Base-by-base conservation (phyloP, 2,888 invertebrate species). In the Apantesis nais region DNA sequence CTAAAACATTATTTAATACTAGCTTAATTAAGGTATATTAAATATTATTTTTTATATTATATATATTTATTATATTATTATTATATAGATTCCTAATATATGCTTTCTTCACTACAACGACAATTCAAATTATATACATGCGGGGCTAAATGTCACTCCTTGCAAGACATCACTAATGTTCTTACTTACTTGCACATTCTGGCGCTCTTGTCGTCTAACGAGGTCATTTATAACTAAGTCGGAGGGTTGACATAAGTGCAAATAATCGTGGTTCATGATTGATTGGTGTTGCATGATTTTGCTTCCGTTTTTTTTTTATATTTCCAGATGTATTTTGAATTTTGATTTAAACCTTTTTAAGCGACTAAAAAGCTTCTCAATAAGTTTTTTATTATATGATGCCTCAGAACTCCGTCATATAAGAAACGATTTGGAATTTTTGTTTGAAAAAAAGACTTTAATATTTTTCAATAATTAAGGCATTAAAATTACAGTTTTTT, bases 181-280 rank as follows among this genome's bases (percentile, higher is more conserved):
- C 55, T 66, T 52, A 65, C 52, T 3, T 66, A 41, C 62, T 29
- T 68, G 61, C 29, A 48, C 60, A 58, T 58, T 58, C 58, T 29
- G 25, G 29, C 29, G 14, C 34, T 48, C 62, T 8, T 48, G 66
- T 39, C 48, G 4, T 25, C 73, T 80, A 77, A 81, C 74, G 68
- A 77, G 74, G 67, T 74, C 68, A 74, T 78, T 77, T 75, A 77
- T 81, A 71, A 78, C 71, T 44, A 41, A n/a, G 44, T 62, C 62
- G 52, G 58, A 62, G 39, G 16, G 61, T 52, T 55, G 80, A 75
- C 78, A 41, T 72, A 71, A 73, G 68, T 66, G 76, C 78, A 78
- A 76, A 79, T 73, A 72, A 76, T 74, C 68, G 67, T 39, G 60
- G 58, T 70, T 66, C 62, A 69, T 79, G 81, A 80, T 81, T 79